These are phyloP conservation scores for Odobenus rosmarus DNA, from an alignment of 2,113 vertebrate genomes.

Conservation along the genomic window DNA sequence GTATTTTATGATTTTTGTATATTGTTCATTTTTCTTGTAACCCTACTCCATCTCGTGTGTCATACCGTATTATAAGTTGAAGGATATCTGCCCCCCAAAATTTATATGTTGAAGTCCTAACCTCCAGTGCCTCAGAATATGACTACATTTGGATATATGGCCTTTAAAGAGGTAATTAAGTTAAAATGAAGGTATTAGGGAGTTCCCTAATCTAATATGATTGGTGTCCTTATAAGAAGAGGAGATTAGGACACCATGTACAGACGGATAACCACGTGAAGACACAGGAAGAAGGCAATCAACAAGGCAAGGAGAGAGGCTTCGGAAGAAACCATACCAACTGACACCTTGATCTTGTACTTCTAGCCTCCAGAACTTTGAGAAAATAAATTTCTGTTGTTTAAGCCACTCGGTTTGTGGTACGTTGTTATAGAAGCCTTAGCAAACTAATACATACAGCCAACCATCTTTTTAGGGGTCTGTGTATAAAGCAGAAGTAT, in stretches of 20 bases:
- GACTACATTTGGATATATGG: neutral
- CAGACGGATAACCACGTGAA: neutral
- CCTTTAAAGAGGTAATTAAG: neutral
- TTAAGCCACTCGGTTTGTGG: neutral
- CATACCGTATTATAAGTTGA: neutral
- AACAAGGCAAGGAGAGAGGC: neutral
- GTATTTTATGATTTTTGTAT: conserved; percentile 1
- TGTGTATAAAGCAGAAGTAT: neutral
- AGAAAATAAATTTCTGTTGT: neutral
- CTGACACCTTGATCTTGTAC: neutral
- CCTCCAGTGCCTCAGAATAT: neutral
- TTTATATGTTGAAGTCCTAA: neutral
- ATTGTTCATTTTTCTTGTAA: neutral
- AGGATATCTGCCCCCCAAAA: neutral
- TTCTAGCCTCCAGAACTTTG: neutral
- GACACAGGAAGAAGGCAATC: neutral
- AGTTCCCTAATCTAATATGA: neutral
- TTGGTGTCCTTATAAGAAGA: neutral
- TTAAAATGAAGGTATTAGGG: neutral
- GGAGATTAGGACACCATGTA: neutral
- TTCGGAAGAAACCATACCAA: neutral
- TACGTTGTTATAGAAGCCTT: neutral
- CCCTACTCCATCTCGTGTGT: neutral
- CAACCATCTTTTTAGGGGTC: neutral
- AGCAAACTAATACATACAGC: neutral